Conservation (phyloP, 2,113 vertebrate species). For the Fulica atra region DNA sequence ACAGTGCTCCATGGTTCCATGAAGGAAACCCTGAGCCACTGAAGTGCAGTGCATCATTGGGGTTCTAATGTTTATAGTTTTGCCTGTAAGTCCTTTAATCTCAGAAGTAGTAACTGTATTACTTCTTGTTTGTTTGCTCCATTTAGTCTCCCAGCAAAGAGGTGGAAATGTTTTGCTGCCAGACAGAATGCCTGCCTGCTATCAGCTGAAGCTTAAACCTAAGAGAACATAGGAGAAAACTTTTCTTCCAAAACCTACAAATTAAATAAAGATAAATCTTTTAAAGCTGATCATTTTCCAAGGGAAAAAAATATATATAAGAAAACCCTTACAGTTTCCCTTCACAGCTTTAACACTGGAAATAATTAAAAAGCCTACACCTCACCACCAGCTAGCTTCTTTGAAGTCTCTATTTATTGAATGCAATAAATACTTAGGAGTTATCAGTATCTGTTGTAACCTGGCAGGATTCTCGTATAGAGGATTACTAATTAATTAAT, state of each 20-base stretch:
- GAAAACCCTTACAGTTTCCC: neutral
- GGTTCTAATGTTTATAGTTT: neutral
- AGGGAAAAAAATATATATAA: neutral
- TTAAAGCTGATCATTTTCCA: neutral
- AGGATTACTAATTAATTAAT: conserved; percentile 49
- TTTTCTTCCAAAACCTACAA: neutral
- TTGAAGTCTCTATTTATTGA: conserved; percentile 36
- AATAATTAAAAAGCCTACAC: neutral
- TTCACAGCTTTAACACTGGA: neutral
- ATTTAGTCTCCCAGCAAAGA: neutral
- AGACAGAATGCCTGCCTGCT: neutral
- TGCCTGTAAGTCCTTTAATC: neutral
- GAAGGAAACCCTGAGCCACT: neutral
- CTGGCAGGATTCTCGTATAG: neutral
- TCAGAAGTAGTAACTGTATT: neutral
- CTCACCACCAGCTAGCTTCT: neutral
- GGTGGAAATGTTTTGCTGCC: neutral
- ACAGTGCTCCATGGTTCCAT: neutral
- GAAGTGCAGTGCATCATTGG: neutral
- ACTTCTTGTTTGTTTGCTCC: neutral
- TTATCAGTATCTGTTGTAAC: conserved; percentile 13
- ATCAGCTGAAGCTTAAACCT: neutral
- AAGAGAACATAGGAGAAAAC: neutral
- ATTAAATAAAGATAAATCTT: neutral
- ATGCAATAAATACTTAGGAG: conserved; percentile 31